Conservation (phyloP, 2,888 invertebrate species). For the Eupithecia insigniata region DNA sequence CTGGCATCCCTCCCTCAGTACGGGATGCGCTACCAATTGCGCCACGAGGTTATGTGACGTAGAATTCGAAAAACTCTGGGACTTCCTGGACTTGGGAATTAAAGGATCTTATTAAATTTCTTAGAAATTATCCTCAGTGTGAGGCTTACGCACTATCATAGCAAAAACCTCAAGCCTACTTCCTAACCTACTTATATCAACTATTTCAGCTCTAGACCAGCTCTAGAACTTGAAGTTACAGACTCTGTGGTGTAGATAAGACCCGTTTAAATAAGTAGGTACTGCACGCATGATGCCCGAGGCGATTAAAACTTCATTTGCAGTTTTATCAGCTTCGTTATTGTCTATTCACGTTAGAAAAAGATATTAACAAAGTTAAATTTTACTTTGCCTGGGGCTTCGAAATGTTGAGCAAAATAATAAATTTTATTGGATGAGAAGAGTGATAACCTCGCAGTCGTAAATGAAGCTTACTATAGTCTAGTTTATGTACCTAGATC, state of each 20-base stretch:
- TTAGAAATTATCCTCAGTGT: too few relatives aligned
- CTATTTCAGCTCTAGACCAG: not conserved
- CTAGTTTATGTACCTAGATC: not conserved
- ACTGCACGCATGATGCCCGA: constrained; percentile 27
- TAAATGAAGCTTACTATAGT: not conserved
- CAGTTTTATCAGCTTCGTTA: constrained; percentile 24
- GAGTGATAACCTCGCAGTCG: not conserved
- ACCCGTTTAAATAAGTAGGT: constrained; percentile 24
- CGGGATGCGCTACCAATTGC: too few relatives aligned
- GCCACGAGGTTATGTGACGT: too few relatives aligned
- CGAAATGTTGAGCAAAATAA: not conserved
- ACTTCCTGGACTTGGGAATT: too few relatives aligned
- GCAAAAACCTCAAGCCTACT: too few relatives aligned
- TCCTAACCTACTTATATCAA: not conserved
- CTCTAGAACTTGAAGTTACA: not conserved
- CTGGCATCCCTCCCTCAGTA: too few relatives aligned
- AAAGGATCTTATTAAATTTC: too few relatives aligned
- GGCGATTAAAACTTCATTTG: constrained; percentile 37
- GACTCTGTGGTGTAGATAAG: constrained; percentile 31
- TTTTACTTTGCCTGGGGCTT: not conserved
- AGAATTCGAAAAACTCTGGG: too few relatives aligned
- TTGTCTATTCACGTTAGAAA: constrained; percentile 20
- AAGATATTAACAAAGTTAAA: not conserved
- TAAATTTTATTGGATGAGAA: not conserved
- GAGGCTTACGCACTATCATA: too few relatives aligned